phyloP scores from a whole-genome alignment of 2,888 invertebrate genomes.

The Cerceris ruficornis region DNA sequence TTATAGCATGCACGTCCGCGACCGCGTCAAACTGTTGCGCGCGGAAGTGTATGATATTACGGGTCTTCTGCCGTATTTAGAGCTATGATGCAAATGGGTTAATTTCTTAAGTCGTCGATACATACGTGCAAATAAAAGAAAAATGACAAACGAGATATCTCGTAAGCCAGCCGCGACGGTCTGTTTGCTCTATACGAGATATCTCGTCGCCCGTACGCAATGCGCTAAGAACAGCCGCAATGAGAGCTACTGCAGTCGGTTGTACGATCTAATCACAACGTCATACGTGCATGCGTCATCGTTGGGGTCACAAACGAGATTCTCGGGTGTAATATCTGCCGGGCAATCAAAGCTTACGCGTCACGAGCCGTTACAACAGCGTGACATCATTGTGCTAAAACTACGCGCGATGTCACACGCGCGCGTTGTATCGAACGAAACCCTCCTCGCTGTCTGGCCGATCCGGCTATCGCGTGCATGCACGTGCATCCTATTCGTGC shows the following conservation, averaged over 20 bases:
- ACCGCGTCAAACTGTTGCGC: too few relatives aligned
- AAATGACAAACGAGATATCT: too few relatives aligned
- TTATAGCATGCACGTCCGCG: too few relatives aligned
- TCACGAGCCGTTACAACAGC: slow-evolving; percentile 63
- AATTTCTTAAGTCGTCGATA: too few relatives aligned
- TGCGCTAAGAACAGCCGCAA: neutral
- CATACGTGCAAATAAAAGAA: too few relatives aligned
- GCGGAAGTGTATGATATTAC: too few relatives aligned
- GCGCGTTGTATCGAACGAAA: slow-evolving; percentile 23
- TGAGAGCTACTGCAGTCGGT: slow-evolving; percentile 30
- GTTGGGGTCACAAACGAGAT: slow-evolving; percentile 51
- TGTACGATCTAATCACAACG: slow-evolving; percentile 49
- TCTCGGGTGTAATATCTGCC: slow-evolving; percentile 47
- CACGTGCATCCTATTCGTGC: neutral
- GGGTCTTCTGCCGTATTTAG: too few relatives aligned
- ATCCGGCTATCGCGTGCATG: slow-evolving; percentile 1
- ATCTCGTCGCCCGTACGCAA: too few relatives aligned
- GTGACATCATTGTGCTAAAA: slow-evolving; percentile 69
- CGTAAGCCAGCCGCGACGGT: too few relatives aligned
- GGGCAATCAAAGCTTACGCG: slow-evolving; percentile 51
- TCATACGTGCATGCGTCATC: slow-evolving; percentile 56
- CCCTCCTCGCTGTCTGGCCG: slow-evolving; percentile 13
- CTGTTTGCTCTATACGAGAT: too few relatives aligned
- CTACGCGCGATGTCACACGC: slow-evolving; percentile 19
- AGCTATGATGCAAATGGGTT: too few relatives aligned